A percentile compares a stretch with the other conserved stretches of the same genome.
Evolutionary conservation across 2,888 invertebrate species (phyloP).

Genomic region (Drosophila neutralis): DNA sequence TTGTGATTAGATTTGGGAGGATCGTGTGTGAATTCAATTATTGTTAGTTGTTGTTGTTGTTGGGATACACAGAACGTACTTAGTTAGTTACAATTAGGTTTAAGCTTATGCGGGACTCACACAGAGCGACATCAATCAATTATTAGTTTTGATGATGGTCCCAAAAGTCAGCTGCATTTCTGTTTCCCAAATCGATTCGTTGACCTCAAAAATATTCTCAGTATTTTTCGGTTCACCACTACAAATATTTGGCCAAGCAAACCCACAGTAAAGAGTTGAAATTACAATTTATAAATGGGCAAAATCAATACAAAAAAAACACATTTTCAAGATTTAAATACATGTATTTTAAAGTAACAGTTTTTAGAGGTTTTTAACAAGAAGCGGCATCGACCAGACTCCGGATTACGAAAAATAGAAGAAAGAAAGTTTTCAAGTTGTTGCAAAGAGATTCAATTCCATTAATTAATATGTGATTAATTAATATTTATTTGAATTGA

Average conservation of each 20-base stretch:
- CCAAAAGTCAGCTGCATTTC: not conserved
- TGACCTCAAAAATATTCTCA: not conserved
- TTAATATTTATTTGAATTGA: too few species aligned
- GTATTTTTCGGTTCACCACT: too few species aligned
- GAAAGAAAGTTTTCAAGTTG: not conserved
- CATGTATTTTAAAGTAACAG: too few species aligned
- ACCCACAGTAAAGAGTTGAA: not conserved
- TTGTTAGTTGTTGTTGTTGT: conserved; percentile 22
- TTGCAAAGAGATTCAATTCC: too few species aligned
- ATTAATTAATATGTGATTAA: not conserved
- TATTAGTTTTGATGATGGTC: not conserved
- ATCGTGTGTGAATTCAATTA: conserved; percentile 11
- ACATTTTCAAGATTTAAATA: too few species aligned
- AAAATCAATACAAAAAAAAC: not conserved
- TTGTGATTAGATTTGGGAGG: conserved; percentile 25
- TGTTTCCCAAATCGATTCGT: not conserved
- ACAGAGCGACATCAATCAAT: not conserved
- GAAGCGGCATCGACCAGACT: too few species aligned
- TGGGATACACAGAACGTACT: conserved; percentile 26
- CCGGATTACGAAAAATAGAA: not conserved
- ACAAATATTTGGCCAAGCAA: not conserved
- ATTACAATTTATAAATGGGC: not conserved
- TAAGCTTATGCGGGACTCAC: not conserved
- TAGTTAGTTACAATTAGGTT: conserved; percentile 38
- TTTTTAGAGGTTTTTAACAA: too few species aligned